phyloP scores from a whole-genome alignment of 2,797 vertebrate genomes.

The Chloroceryle amazona region DNA sequence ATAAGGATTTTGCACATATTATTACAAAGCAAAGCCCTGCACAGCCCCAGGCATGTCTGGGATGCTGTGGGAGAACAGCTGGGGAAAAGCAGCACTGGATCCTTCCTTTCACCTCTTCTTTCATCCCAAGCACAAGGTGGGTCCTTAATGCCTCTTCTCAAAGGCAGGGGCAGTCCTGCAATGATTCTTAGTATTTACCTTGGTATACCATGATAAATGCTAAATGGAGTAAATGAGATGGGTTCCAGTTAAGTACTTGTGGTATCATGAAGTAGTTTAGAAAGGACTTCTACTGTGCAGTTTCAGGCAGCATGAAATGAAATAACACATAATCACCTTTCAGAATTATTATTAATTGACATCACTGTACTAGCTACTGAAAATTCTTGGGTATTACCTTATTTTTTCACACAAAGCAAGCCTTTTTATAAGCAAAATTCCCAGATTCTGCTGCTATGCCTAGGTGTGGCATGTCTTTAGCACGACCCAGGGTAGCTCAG shows the following conservation, averaged over 20 bases:
- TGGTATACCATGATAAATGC: neutral
- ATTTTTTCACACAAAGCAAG: neutral
- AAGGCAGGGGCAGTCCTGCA: neutral
- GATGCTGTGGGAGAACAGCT: neutral
- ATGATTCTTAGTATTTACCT: neutral
- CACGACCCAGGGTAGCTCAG: neutral
- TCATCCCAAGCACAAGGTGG: neutral
- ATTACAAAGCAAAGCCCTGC: neutral
- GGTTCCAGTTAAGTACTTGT: neutral
- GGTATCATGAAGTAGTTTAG: neutral
- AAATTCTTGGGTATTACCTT: neutral
- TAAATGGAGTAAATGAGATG: neutral
- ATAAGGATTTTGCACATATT: neutral
- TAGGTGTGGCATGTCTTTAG: accelerated
- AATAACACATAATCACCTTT: neutral
- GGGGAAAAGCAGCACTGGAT: neutral
- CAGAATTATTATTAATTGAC: neutral
- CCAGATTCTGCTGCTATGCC: neutral
- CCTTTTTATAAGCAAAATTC: neutral
- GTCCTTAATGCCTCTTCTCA: neutral
- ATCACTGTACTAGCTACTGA: neutral
- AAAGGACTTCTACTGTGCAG: neutral
- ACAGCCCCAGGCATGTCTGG: neutral
- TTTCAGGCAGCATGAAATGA: neutral
- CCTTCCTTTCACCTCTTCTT: neutral